These are phyloP conservation scores for Yponomeuta sedellus DNA, from an alignment of 2,888 invertebrate genomes.

Conservation along the genomic window DNA sequence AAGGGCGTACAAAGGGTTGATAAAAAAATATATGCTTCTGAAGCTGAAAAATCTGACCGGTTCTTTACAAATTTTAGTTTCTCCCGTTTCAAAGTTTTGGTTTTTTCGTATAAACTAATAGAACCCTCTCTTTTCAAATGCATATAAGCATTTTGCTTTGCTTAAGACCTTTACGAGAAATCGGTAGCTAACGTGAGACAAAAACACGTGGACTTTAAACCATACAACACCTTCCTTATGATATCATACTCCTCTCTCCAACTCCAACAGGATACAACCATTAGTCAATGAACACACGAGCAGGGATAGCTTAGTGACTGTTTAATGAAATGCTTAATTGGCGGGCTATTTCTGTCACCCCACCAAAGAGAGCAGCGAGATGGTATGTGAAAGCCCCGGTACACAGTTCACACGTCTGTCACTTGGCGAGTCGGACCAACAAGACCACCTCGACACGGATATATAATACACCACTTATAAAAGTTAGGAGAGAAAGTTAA, in stretches of 20 bases:
- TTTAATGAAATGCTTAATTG: conserved; percentile 9
- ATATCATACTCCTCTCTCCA: neutral
- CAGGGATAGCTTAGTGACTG: neutral
- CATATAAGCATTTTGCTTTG: too few species aligned
- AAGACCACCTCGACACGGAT: conserved; percentile 43
- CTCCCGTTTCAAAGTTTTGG: too few species aligned
- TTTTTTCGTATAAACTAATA: too few species aligned
- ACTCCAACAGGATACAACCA: neutral
- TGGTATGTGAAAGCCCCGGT: conserved; percentile 47
- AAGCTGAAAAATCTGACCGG: too few species aligned
- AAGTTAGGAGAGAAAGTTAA: conserved; percentile 10
- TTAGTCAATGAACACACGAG: neutral
- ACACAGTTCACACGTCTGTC: conserved; percentile 66
- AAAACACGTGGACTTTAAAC: neutral
- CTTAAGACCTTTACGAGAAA: too few species aligned
- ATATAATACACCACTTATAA: conserved; percentile 25
- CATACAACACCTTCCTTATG: neutral
- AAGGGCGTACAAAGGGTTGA: too few species aligned
- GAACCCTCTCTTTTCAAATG: too few species aligned
- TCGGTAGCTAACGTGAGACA: too few species aligned
- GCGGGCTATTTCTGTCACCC: conserved; percentile 10
- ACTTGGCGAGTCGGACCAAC: conserved; percentile 48
- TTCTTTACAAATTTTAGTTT: too few species aligned
- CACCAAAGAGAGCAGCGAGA: neutral
- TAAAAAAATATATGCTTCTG: too few species aligned